A percentile compares a stretch with the other conserved stretches of the same genome.
Evolutionary conservation across 1,140 invertebrate genomes (phyloP).

Genomic region (Pachyrhynchus sulphureomaculatus): DNA sequence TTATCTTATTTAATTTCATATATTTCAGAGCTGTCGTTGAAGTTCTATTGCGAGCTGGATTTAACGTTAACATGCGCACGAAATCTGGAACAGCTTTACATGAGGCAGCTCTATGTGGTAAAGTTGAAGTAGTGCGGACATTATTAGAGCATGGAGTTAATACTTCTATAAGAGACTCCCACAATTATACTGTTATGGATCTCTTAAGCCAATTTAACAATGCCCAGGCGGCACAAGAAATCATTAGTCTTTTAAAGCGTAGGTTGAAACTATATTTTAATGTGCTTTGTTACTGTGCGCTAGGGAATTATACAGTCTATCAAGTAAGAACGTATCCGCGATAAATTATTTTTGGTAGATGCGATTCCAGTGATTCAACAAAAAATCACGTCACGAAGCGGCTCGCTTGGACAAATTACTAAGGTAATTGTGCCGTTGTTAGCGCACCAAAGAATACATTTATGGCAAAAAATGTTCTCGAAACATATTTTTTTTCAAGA

Average conservation of each 20-base stretch:
- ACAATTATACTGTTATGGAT: conserved; percentile 83
- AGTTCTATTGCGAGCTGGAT: conserved; percentile 77
- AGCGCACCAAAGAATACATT: too few species aligned
- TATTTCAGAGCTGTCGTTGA: conserved; percentile 76
- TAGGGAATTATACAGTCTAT: too few species aligned
- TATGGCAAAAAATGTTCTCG: too few species aligned
- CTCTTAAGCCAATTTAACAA: conserved; percentile 80
- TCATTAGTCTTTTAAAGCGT: conserved; percentile 84
- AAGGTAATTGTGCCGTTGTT: too few species aligned
- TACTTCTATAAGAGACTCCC: conserved; percentile 72
- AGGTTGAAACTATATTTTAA: too few species aligned
- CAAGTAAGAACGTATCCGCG: too few species aligned
- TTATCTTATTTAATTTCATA: not conserved
- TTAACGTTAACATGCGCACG: conserved; percentile 87
- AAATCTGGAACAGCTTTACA: conserved; percentile 89
- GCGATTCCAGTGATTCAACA: too few species aligned
- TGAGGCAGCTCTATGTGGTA: conserved; percentile 92
- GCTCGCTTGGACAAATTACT: too few species aligned
- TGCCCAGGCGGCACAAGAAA: conserved; percentile 82
- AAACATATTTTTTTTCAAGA: too few species aligned
- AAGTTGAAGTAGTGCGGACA: conserved; percentile 84
- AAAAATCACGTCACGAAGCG: too few species aligned
- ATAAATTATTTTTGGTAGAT: too few species aligned
- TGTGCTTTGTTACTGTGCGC: too few species aligned
- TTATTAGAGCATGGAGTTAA: conserved; percentile 83